These are phyloP conservation scores for Diabrotica virgifera DNA, from an alignment of 1,140 invertebrate species.

Conservation along the genomic window DNA sequence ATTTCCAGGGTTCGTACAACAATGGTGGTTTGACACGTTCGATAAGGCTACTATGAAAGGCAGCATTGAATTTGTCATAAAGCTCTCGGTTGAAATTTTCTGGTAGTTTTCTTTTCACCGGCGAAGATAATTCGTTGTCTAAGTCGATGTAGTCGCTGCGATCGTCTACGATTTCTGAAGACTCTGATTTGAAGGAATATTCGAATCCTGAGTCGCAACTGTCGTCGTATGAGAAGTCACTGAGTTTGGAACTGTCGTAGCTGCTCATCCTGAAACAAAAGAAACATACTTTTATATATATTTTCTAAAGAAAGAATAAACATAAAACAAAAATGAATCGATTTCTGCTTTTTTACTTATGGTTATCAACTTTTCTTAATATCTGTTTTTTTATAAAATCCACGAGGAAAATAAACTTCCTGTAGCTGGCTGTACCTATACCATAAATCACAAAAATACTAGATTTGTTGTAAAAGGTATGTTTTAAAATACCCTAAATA, in stretches of 20 bases:
- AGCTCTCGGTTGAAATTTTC: slow-evolving; percentile 33
- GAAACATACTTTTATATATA: neutral
- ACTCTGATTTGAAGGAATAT: slow-evolving; percentile 47
- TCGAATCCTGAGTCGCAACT: slow-evolving; percentile 48
- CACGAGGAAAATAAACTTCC: too few species aligned
- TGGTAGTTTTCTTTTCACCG: slow-evolving; percentile 21
- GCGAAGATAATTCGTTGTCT: slow-evolving; percentile 35
- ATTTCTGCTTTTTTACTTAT: too few species aligned
- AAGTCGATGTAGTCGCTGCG: slow-evolving; percentile 39
- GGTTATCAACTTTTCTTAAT: too few species aligned
- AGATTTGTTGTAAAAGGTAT: too few species aligned
- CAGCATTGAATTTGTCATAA: slow-evolving; percentile 43
- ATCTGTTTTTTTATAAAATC: too few species aligned
- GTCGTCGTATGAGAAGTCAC: slow-evolving; percentile 39
- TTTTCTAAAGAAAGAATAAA: too few species aligned
- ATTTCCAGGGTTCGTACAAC: slow-evolving; percentile 1
- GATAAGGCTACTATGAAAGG: slow-evolving; percentile 31
- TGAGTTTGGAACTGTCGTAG: slow-evolving; percentile 23
- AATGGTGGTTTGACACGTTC: slow-evolving; percentile 13
- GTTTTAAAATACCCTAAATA: too few species aligned
- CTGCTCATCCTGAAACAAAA: slow-evolving; percentile 33
- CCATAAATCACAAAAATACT: too few species aligned
- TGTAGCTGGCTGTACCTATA: too few species aligned
- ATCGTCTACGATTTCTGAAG: slow-evolving; percentile 37
- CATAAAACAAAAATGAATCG: too few species aligned